These are phyloP conservation scores for Drosophila borealis DNA, from an alignment of 2,888 invertebrate species.

Conservation along the genomic window DNA sequence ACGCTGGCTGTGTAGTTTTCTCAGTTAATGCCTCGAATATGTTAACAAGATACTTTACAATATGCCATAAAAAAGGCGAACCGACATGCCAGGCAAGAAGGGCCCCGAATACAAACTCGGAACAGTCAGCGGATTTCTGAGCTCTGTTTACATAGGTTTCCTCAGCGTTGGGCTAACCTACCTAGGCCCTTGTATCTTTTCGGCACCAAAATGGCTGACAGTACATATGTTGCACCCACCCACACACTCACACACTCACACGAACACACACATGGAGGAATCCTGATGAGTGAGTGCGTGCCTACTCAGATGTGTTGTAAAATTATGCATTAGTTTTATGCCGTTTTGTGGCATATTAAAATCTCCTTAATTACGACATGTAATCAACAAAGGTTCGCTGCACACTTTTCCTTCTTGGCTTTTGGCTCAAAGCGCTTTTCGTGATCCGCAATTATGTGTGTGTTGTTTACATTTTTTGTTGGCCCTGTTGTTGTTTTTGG, in stretches of 20 bases:
- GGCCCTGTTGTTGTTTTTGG: constrained; percentile 31
- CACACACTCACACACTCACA: constrained; percentile 17
- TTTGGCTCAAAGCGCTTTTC: constrained; percentile 31
- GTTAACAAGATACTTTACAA: constrained; percentile 80
- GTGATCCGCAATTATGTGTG: constrained; percentile 40
- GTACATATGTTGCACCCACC: constrained; percentile 48
- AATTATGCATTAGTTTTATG: constrained; percentile 82
- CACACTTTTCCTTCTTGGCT: constrained; percentile 46
- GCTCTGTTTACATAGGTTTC: constrained; percentile 72
- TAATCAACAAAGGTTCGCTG: constrained; percentile 69
- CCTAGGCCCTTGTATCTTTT: constrained; percentile 20
- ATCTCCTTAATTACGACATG: constrained; percentile 78
- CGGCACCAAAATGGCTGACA: constrained; percentile 56
- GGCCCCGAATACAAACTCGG: constrained; percentile 50
- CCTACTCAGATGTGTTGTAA: constrained; percentile 79
- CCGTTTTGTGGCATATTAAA: constrained; percentile 81
- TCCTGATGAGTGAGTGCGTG: constrained; percentile 58
- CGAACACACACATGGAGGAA: constrained; percentile 10
- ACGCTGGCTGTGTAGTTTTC: constrained; percentile 59
- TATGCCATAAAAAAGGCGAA: constrained; percentile 66
- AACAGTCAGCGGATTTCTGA: constrained; percentile 75
- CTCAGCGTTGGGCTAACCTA: constrained; percentile 7
- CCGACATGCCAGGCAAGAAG: constrained; percentile 5
- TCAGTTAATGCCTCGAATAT: constrained; percentile 75
- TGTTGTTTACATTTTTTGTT: constrained; percentile 58